Base-by-base conservation (phyloP, 2,888 invertebrate species). In the Cephalotes varians region DNA sequence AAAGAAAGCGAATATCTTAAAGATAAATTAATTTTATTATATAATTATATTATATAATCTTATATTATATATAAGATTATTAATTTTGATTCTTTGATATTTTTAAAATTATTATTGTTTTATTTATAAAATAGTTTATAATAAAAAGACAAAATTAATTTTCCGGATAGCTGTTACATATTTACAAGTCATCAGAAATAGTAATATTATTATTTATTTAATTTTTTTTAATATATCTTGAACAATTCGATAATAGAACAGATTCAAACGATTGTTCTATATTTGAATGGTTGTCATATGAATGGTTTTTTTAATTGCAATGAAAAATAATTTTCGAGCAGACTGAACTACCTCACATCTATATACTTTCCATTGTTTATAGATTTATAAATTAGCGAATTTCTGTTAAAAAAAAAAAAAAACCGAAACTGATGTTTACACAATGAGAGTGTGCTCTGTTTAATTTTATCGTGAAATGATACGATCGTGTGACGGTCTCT, bases 401-500 rank as follows among this genome's bases (percentile, higher is more conserved):
- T 74, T 62, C 21, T 31, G 25, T 62, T 31, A 28, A 37, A 15
- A 65, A 40, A 65, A 44, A 62, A 49, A 64, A 44, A 67, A 44
- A 40, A 18, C 21, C 1, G 18, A 21, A 67, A 44, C 21, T 34
- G 34, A 5, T 34, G 34, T 34, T 34, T 34, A 7, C 37, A 5
- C n/a, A n/a, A n/a, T 34, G 34, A 5, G 6, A 7, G 5, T 5
- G 7, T 25, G 9, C 28, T 12, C 18, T 25, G 28, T 64, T 67
- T 67, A 76, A 76, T 54, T 77, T 21, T 21, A 31, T 44, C 40
- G 67, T n/a, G 31, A 65, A 56, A 54, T 9, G 25, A 2, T 21
- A 56, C 54, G 31, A 76, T 40, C 51, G 18, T 28, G 15, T 1
- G 28, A 49, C 25, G 12, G 4, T n/a, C n/a, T 28, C 10, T 37